phyloP scores from a whole-genome alignment of 2,888 invertebrate species.

The Eupithecia inturbata region DNA sequence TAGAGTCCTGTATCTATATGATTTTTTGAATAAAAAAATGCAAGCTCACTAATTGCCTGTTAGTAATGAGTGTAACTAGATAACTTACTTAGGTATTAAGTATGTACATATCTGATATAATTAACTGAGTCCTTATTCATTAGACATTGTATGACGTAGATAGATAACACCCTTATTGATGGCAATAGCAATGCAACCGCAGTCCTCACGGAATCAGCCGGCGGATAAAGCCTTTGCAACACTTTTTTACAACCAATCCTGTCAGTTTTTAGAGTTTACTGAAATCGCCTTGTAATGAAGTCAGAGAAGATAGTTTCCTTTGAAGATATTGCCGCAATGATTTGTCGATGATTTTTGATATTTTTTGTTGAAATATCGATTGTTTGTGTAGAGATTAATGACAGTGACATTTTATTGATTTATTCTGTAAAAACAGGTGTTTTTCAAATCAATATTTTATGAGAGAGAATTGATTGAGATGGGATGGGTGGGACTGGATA shows the following conservation, averaged over 20 bases:
- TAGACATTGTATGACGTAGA: too few species aligned
- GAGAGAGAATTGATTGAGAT: neutral
- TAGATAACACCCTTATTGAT: neutral
- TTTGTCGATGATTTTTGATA: conserved; percentile 45
- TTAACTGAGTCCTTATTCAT: too few species aligned
- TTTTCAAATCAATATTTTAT: conserved; percentile 1
- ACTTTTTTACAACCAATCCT: conserved; percentile 48
- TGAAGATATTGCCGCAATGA: conserved; percentile 48
- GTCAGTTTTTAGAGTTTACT: conserved; percentile 54
- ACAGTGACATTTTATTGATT: conserved; percentile 9
- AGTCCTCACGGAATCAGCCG: neutral
- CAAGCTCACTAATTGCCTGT: too few species aligned
- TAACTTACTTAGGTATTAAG: too few species aligned
- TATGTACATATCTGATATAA: too few species aligned
- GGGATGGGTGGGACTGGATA: neutral
- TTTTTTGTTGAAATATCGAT: conserved; percentile 58
- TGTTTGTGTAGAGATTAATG: conserved; percentile 44
- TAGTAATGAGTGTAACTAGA: too few species aligned
- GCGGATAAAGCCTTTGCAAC: conserved; percentile 29
- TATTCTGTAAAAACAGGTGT: conserved; percentile 6
- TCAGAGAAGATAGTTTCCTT: conserved; percentile 50
- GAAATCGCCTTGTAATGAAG: conserved; percentile 57
- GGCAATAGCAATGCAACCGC: neutral
- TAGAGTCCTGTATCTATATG: neutral
- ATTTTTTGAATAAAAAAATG: neutral